phyloP scores from a whole-genome alignment of 1,140 invertebrate species.

The Drosophila murphyi region DNA sequence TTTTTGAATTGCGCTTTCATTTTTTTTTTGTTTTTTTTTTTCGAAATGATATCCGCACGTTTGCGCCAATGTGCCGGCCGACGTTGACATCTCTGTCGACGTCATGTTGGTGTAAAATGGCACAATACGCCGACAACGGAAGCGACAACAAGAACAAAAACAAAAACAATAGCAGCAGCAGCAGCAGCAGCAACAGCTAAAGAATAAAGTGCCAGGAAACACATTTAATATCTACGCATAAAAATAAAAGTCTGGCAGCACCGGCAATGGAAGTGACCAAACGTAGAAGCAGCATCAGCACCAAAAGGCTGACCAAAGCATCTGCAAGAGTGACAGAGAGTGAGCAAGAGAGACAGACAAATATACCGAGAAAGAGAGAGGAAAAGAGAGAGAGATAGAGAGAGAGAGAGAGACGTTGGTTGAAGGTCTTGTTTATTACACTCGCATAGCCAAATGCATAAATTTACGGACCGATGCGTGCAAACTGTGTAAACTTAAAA shows the following conservation, averaged over 20 bases:
- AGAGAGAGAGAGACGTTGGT: constrained; percentile 56
- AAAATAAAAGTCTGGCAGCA: constrained; percentile 80
- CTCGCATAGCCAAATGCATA: constrained; percentile 82
- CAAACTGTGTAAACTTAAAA: constrained; percentile 79
- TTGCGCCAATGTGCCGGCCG: constrained; percentile 76
- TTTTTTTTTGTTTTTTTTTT: constrained; percentile 38
- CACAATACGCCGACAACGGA: constrained; percentile 73
- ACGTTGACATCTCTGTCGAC: constrained; percentile 34
- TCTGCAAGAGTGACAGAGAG: constrained; percentile 12
- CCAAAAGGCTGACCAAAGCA: constrained; percentile 34
- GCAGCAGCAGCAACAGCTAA: constrained; percentile 49
- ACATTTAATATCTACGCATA: constrained; percentile 83
- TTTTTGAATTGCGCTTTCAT: constrained; percentile 6
- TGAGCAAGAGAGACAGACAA: constrained; percentile 17
- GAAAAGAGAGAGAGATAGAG: not conserved
- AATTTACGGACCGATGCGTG: constrained; percentile 83
- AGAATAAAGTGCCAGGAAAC: constrained; percentile 82
- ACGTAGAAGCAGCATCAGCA: constrained; percentile 39
- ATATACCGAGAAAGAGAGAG: not conserved
- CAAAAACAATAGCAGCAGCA: constrained; percentile 26
- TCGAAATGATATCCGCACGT: constrained; percentile 68
- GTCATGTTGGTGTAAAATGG: constrained; percentile 74
- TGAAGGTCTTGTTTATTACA: constrained; percentile 83
- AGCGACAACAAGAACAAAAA: constrained; percentile 25
- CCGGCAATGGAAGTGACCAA: constrained; percentile 79